Evolutionary conservation across 2,888 invertebrate genomes (phyloP).

Genomic region (Mycalesis mineus): DNA sequence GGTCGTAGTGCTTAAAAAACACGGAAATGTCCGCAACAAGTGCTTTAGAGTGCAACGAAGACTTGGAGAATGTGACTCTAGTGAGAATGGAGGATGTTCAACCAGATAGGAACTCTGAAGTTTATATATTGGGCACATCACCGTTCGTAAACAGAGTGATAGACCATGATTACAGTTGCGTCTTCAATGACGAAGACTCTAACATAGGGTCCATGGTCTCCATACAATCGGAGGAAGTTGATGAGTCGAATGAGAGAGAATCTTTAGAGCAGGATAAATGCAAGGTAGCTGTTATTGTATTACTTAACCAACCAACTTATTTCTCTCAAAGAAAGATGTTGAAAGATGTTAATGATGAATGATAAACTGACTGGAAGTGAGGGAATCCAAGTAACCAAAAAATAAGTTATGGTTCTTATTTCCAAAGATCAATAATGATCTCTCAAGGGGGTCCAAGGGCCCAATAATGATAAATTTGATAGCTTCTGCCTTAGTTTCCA

Average conservation of each 20-base stretch:
- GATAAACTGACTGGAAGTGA: too few species aligned
- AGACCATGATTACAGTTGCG: conserved; percentile 17
- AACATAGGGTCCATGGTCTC: conserved; percentile 64
- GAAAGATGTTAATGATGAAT: too few species aligned
- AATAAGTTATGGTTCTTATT: too few species aligned
- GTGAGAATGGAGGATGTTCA: conserved; percentile 68
- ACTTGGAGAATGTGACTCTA: conserved; percentile 58
- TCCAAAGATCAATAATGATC: too few species aligned
- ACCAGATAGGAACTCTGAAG: conserved; percentile 46
- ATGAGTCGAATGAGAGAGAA: conserved; percentile 20
- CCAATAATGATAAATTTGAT: too few species aligned
- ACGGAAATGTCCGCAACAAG: conserved; percentile 49
- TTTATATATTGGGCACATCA: conserved; percentile 23
- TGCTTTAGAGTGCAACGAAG: conserved; percentile 52
- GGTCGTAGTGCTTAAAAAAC: not conserved
- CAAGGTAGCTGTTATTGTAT: too few species aligned
- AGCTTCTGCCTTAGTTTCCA: too few species aligned
- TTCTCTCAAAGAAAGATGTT: too few species aligned
- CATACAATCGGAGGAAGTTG: conserved; percentile 50
- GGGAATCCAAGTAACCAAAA: too few species aligned
- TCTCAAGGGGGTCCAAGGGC: too few species aligned
- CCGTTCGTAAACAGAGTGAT: conserved; percentile 2
- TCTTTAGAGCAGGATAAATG: not conserved
- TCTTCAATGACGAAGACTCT: conserved; percentile 43
- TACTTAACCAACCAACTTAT: too few species aligned